phyloP scores from a whole-genome alignment of 2,888 invertebrate species.

The Suillia variegata region DNA sequence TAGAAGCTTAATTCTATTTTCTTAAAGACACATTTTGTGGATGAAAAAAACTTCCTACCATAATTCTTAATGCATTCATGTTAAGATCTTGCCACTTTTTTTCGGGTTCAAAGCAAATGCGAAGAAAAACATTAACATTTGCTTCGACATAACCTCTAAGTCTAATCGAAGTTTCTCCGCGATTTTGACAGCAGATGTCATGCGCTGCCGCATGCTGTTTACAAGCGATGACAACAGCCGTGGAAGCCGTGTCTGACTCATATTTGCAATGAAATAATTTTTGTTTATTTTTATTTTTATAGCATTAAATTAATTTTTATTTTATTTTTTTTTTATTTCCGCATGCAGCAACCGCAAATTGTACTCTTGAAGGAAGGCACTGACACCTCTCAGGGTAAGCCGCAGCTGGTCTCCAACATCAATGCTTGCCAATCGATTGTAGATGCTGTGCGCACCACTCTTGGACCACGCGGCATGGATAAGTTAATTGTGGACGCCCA shows the following conservation, averaged over 20 bases:
- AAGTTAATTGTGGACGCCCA: slow-evolving; percentile 91
- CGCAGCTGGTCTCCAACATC: slow-evolving; percentile 95
- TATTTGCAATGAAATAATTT: neutral
- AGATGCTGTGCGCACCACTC: slow-evolving; percentile 93
- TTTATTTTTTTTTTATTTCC: slow-evolving; percentile 3
- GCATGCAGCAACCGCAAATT: slow-evolving; percentile 92
- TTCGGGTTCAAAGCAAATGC: neutral
- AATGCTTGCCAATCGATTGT: slow-evolving; percentile 95
- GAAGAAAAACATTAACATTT: neutral
- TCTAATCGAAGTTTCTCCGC: slow-evolving; percentile 29
- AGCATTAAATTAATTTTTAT: neutral
- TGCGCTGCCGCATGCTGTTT: slow-evolving; percentile 41
- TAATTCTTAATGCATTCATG: neutral
- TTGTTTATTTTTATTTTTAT: neutral
- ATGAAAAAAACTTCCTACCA: neutral
- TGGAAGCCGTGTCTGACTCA: neutral
- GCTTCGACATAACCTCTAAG: slow-evolving; percentile 35
- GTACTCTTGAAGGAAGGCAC: slow-evolving; percentile 97
- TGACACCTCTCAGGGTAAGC: slow-evolving; percentile 93
- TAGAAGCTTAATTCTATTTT: neutral
- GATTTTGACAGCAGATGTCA: slow-evolving; percentile 21
- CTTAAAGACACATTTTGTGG: neutral
- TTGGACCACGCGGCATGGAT: slow-evolving; percentile 99
- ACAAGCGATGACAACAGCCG: slow-evolving; percentile 42
- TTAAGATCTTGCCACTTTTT: too few relatives aligned